These are phyloP conservation scores for Mesembrinibis cayennensis DNA, from an alignment of 2,113 vertebrate species.

Conservation along the genomic window DNA sequence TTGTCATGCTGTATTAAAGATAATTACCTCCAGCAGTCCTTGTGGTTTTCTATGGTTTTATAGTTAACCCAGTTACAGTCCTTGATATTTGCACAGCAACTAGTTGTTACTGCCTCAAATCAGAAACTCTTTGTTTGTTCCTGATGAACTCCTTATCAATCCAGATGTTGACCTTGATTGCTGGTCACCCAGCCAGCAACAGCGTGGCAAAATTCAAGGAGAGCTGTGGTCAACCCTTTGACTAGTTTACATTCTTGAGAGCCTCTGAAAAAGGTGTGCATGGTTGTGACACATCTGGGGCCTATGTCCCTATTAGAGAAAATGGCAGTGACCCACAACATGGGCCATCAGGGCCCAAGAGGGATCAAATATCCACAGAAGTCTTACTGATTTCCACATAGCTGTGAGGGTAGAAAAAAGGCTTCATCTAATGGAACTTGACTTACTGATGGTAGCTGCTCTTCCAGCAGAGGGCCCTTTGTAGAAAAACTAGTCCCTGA, in stretches of 20 bases:
- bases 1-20: constrained; percentile 18
- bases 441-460: neutral
- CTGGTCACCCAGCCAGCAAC: neutral
- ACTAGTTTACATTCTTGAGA: neutral
- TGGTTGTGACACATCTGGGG: neutral
- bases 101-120: neutral
- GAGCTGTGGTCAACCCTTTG: neutral
- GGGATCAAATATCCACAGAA: neutral
- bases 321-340: neutral
- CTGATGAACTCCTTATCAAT: neutral
- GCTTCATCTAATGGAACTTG: neutral
- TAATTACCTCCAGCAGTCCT: neutral
- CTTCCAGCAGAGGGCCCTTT: neutral
- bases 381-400: neutral
- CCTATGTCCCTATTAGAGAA: neutral
- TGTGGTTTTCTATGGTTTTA: neutral
- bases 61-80: neutral
- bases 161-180: neutral
- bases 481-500: neutral
- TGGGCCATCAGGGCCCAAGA: neutral
- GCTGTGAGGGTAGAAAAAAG: neutral
- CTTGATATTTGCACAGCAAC: neutral
- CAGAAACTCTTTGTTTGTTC: neutral
- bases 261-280: neutral
- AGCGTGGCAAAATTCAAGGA: neutral